Base-by-base conservation (phyloP, 37 sponge, comb jelly and placozoan species). In the Bolinopsis microptera region DNA sequence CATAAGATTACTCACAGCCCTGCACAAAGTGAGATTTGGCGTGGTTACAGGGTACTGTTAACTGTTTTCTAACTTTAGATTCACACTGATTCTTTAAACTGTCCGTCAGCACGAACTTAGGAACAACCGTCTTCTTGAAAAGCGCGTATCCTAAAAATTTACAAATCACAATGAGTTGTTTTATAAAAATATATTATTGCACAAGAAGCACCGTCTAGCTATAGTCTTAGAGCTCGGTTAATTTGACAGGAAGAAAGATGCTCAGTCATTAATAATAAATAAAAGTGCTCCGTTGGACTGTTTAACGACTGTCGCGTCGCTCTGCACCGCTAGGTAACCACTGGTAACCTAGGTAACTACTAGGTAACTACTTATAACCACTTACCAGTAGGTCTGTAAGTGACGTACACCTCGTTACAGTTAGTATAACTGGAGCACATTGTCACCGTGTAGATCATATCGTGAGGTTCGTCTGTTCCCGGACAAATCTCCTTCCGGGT, bases 1-100 rank as follows among this genome's bases (percentile, higher is more conserved):
- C n/a, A n/a, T n/a, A n/a, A n/a, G n/a, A n/a, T n/a, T n/a, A 72
- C 75, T 72, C 31, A 72, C 75, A 72, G 5, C 75, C 75, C 31
- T 72, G 75, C 5, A 72, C 75, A 21, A 72, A 72, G 75, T 72
- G 75, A 72, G 75, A 30, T 28, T 72, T 72, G 26, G 26, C 75
- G 31, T 72, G 26, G 22, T 72, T 21, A n/a, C 75, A 72, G 5
- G 31, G 75, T 23, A n/a, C 22, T 8, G 26, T 24, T n/a, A 72
- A 28, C 75, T 72, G 5, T n/a, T 72, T 72, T 21, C 31, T 24
- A 3, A 72, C 75, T 23, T n/a, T 5, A 30, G 75, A 8, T 30
- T n/a, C 31, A 21, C 75, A 72, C 75, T 72, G 26, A 72, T n/a
- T 2, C 75, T 72, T 72, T n/a, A 72, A n/a, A 3, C 18, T 72